These are phyloP conservation scores for Melanotus villosus DNA, from an alignment of 2,888 invertebrate species.

Conservation along the genomic window DNA sequence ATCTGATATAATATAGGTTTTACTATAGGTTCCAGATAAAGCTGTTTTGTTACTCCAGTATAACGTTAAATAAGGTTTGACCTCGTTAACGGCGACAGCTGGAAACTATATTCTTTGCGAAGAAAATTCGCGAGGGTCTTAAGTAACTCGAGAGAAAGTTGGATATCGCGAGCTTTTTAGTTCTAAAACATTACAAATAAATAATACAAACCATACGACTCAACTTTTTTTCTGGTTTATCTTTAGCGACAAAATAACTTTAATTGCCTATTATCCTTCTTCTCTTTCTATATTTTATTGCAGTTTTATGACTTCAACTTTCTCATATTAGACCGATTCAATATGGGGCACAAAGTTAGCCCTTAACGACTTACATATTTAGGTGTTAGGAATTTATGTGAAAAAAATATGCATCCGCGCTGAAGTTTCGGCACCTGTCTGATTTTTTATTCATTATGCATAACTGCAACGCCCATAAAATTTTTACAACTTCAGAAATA, in stretches of 20 bases:
- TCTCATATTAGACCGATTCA: too few relatives aligned
- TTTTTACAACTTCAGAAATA: too few relatives aligned
- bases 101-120: slow-evolving; percentile 7
- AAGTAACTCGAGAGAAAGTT: slow-evolving; percentile 8
- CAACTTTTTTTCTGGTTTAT: neutral
- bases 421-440: too few relatives aligned
- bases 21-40: slow-evolving; percentile 4
- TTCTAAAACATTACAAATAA: slow-evolving; percentile 11
- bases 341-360: too few relatives aligned
- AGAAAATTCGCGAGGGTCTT: slow-evolving; percentile 3
- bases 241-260: slow-evolving; percentile 10
- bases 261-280: neutral
- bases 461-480: too few relatives aligned
- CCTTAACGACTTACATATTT: too few relatives aligned
- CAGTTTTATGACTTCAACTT: too few relatives aligned
- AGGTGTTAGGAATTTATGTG: too few relatives aligned
- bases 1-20: slow-evolving; percentile 21
- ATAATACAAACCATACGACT: slow-evolving; percentile 2
- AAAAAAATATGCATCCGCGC: too few relatives aligned
- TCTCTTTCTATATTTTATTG: too few relatives aligned
- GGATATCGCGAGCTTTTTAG: slow-evolving; percentile 1
- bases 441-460: too few relatives aligned
- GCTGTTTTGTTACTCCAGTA: neutral
- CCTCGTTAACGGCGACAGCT: slow-evolving; percentile 13
- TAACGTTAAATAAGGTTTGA: slow-evolving; percentile 17